phyloP scores from a whole-genome alignment of 2,888 invertebrate species.

The Eumerus sabulonum region DNA sequence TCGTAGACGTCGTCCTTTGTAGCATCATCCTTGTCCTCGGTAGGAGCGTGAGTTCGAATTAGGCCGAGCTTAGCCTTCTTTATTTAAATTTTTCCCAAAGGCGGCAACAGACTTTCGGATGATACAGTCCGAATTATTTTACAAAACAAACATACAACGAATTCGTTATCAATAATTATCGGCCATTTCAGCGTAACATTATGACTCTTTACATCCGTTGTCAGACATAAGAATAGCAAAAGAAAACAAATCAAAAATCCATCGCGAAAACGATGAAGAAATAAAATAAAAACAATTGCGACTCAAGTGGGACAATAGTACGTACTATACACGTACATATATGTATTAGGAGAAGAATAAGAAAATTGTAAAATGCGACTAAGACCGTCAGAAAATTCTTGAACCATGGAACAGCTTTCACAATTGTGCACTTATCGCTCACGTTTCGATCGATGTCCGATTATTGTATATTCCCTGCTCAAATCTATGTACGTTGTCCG shows the following conservation, averaged over 20 bases:
- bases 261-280: conserved; percentile 10
- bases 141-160: conserved; percentile 14
- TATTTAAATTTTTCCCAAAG: not conserved
- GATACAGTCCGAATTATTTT: conserved; percentile 1
- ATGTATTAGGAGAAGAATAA: conserved; percentile 12
- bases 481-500: conserved; percentile 12
- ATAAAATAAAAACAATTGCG: conserved; percentile 12
- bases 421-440: conserved; percentile 40
- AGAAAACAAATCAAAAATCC: conserved; percentile 6
- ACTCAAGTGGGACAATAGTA: conserved; percentile 31
- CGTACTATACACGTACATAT: no score
- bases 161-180: conserved; percentile 28
- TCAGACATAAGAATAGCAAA: conserved; percentile 19
- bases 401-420: conserved; percentile 25
- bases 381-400: conserved; percentile 12
- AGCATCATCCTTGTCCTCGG: no score
- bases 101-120: conserved; percentile 6
- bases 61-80: not conserved
- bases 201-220: conserved; percentile 24
- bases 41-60: no score
- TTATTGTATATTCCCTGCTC: conserved; percentile 25
- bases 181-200: conserved; percentile 16
- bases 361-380: not conserved
- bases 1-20: no score
- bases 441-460: conserved; percentile 52